A percentile compares a stretch with the other conserved stretches of the same genome.
Evolutionary conservation across 2,797 vertebrate species (phyloP).

Genomic region (Antennarius maculatus): DNA sequence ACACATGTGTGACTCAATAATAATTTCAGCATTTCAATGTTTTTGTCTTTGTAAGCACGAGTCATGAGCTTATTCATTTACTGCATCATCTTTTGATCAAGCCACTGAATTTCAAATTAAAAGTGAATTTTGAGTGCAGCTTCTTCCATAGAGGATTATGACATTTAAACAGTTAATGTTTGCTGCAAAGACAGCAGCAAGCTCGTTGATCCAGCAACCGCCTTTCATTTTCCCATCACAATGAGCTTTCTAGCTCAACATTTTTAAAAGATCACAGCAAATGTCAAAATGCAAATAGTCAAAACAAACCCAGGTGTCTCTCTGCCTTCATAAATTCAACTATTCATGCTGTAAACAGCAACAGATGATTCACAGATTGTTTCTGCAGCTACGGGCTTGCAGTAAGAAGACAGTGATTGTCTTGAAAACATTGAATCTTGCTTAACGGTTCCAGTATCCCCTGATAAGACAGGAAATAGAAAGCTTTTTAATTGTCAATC

Average conservation of each 20-base stretch:
- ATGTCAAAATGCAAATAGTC: constrained; percentile 36
- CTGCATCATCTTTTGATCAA: too few species aligned
- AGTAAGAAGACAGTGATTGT: constrained; percentile 3
- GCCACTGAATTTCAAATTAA: too few species aligned
- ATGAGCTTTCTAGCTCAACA: constrained; percentile 23
- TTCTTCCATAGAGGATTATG: too few species aligned
- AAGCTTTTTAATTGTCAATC: constrained; percentile 49
- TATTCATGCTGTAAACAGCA: constrained; percentile 9
- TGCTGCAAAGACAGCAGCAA: constrained; percentile 5
- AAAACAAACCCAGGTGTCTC: constrained; percentile 21
- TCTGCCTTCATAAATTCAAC: constrained; percentile 19
- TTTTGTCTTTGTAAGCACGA: background rate
- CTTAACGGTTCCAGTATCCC: background rate
- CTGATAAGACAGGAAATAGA: constrained; percentile 25
- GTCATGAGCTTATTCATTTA: too few species aligned
- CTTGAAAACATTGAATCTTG: background rate
- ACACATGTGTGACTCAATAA: constrained; percentile 16
- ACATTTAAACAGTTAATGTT: constrained; percentile 2
- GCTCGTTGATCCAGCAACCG: constrained; percentile 14
- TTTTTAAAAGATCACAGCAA: constrained; percentile 37
- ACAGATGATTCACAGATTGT: constrained; percentile 14
- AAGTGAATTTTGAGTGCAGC: too few species aligned
- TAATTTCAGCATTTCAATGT: constrained; percentile 3
- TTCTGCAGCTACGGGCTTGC: constrained; percentile 16
- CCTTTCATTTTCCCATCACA: constrained; percentile 8